Evolutionary conservation across 2,797 vertebrate species (phyloP).

Genomic region (Xenopus petersii): DNA sequence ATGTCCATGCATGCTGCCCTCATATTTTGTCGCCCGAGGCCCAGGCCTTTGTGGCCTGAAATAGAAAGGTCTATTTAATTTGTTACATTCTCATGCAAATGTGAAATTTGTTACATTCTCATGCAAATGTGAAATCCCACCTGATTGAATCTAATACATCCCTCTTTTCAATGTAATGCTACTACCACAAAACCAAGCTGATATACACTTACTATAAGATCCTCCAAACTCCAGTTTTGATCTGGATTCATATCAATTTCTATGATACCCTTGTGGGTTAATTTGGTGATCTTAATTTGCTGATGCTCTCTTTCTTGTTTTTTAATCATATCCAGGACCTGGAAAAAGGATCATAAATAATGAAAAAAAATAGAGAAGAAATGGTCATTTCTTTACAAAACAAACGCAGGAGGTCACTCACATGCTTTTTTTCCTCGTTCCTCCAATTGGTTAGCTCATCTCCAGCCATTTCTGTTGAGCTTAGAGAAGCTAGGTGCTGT

Average conservation of each 20-base stretch:
- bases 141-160: too few species aligned
- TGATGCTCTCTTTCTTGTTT: constrained; percentile 49
- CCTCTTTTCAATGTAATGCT: too few species aligned
- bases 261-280: constrained; percentile 64
- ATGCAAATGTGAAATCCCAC: too few species aligned
- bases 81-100: too few species aligned
- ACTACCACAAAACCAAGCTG: too few species aligned
- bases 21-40: too few species aligned
- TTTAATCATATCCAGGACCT: constrained; percentile 59
- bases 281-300: constrained; percentile 51
- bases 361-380: too few species aligned
- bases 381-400: too few species aligned
- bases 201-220: constrained; percentile 54
- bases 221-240: constrained; percentile 55
- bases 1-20: too few species aligned
- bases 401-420: constrained; percentile 35
- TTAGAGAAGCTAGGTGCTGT: constrained; percentile 58
- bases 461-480: constrained; percentile 56
- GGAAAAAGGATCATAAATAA: not conserved
- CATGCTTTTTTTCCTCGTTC: constrained; percentile 54
- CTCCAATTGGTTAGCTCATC: constrained; percentile 60
- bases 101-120: too few species aligned
- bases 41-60: too few species aligned
- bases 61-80: too few species aligned
- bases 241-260: constrained; percentile 58